Base-by-base conservation (phyloP, 2,888 invertebrate genomes). In the Rhagophthalmus giganteus region DNA sequence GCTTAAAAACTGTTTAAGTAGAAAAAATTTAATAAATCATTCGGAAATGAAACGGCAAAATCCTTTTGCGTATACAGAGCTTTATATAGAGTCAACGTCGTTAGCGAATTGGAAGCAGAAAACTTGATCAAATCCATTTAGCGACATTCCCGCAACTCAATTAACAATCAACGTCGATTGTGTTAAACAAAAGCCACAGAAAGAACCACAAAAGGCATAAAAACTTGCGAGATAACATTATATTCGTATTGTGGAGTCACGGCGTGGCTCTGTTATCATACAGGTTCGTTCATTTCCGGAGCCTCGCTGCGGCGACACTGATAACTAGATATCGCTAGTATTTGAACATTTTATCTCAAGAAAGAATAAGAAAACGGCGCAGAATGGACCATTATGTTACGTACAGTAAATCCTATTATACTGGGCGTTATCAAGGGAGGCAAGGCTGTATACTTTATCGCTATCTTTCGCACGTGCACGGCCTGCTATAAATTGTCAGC, bases 381-480 rank as follows among this genome's bases (percentile, higher is more conserved):
- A 75, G 74, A 75, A 75, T 75, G 74, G 75, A 71, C 75, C 75
- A 75, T 75, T 75, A 75, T 75, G 75, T 73, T 74, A 74, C 72
- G 74, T 74, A 74, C 70, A 74, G 74, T 75, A 75, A 75, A 75
- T 75, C 74, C 75, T 75, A 75, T 75, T 75, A 75, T 75, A 69
- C 73, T 71, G 71, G 72, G 73, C 74, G 74, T 74, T 75, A 75
- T 75, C 75, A 68, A 59, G 65, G 63, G 64, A 63, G 68, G 66
- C 71, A 71, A 70, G 68, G 67, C 69, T 71, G 69, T 71, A 69
- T 69, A 69, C 72, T 71, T 72, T 71, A 71, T 73, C 72, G 66
- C 67, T 72, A 72, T 73, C 73, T 69, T 61, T 63, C 65, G 72
- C 72, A 73, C 72, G 73, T 73, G 73, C 73, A 69, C 70, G 58